phyloP scores from a whole-genome alignment of 2,113 vertebrate species.

The Rattus rattus region DNA sequence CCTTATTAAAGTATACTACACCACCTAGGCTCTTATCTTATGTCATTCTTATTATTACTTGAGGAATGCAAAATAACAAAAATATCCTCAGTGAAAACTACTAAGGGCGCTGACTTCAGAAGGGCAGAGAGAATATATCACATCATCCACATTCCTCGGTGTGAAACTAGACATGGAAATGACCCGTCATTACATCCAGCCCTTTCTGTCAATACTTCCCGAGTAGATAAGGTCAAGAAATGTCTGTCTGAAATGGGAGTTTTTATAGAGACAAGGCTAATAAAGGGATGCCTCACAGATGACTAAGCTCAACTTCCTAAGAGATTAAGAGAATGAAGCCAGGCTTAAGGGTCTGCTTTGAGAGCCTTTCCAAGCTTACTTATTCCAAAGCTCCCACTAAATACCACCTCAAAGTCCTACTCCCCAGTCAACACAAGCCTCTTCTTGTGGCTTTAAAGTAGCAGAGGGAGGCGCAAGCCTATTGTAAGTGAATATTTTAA shows the following conservation, averaged over 20 bases:
- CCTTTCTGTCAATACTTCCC: slow-evolving; percentile 7
- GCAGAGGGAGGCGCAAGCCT: not conserved
- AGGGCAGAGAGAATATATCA: not conserved
- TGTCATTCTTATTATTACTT: slow-evolving; percentile 23
- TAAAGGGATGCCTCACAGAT: not conserved
- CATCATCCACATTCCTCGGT: not conserved
- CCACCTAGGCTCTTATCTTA: not conserved
- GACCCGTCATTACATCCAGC: not conserved
- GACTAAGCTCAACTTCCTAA: not conserved
- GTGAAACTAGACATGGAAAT: not conserved
- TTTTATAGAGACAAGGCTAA: not conserved
- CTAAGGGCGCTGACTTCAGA: not conserved
- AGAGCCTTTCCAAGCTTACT: not conserved
- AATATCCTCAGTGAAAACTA: slow-evolving; percentile 16
- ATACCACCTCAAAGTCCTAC: not conserved
- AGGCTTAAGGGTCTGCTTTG: not conserved
- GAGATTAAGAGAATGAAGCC: not conserved
- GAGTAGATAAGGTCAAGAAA: not conserved
- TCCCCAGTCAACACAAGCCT: not conserved
- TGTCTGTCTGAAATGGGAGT: not conserved
- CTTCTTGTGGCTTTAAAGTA: not conserved
- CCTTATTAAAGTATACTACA: not conserved
- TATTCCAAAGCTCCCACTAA: not conserved
- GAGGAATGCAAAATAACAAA: not conserved
- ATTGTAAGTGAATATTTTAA: not conserved